phyloP scores from a whole-genome alignment of 2,113 vertebrate genomes.

The Cynopterus brachyotis region DNA sequence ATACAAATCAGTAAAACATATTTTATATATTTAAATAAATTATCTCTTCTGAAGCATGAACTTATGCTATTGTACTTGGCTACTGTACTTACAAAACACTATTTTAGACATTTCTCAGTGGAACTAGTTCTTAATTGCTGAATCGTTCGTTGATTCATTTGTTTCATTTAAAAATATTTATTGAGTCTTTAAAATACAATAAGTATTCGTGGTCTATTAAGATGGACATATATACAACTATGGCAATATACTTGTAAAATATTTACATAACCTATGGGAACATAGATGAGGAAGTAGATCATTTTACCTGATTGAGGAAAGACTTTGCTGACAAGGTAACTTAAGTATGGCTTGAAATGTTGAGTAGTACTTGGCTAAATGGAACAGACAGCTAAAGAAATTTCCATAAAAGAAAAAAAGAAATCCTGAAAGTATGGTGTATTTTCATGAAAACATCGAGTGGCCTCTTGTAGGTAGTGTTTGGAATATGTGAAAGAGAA shows the following conservation, averaged over 20 bases:
- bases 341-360: background rate
- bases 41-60: background rate
- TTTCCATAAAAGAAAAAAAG: background rate
- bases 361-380: background rate
- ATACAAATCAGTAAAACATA: background rate
- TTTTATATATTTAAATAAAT: background rate
- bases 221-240: background rate
- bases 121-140: background rate
- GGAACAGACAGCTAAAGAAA: background rate
- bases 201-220: background rate
- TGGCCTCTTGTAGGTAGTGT: background rate
- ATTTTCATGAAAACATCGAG: background rate
- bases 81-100: background rate
- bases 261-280: background rate
- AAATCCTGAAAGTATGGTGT: background rate
- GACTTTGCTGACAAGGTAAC: background rate
- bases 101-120: background rate
- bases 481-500: background rate
- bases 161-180: slow-evolving; percentile 22
- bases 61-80: background rate
- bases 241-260: background rate
- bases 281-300: background rate
- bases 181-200: background rate
- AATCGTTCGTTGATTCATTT: background rate
- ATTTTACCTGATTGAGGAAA: background rate